phyloP scores from a whole-genome alignment of 2,797 vertebrate species.

The Erethizon dorsatum region DNA sequence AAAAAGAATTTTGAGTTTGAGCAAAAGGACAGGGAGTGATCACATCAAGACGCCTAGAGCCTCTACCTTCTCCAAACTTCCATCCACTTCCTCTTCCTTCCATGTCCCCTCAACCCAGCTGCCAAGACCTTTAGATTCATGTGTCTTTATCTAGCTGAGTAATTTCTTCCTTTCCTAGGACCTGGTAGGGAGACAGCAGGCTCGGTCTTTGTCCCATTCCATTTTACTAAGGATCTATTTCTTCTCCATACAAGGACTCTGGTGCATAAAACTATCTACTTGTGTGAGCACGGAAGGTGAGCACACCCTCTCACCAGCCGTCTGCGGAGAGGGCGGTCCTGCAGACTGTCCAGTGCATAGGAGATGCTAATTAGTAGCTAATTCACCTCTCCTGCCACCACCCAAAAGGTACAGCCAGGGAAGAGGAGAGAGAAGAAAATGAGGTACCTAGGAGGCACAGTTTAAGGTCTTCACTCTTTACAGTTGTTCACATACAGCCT shows the following conservation, averaged over 20 bases:
- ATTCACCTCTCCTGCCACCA: neutral
- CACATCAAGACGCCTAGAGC: neutral
- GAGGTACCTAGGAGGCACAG: too few species aligned
- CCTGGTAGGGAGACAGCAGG: neutral
- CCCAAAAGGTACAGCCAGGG: neutral
- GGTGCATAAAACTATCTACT: neutral
- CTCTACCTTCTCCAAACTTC: neutral
- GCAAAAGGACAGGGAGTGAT: neutral
- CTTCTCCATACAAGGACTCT: neutral
- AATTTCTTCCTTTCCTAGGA: neutral
- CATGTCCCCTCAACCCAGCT: neutral
- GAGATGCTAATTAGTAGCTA: neutral
- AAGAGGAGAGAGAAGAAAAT: too few species aligned
- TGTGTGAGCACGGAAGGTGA: neutral
- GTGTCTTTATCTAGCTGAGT: neutral
- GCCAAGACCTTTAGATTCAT: neutral
- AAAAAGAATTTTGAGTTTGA: neutral
- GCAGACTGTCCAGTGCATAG: neutral
- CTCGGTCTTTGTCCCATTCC: neutral
- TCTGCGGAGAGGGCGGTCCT: neutral
- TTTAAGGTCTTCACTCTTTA: neutral
- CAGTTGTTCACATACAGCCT: neutral
- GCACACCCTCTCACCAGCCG: neutral
- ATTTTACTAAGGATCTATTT: slow-evolving; percentile 30
- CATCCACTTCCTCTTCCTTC: neutral